These are phyloP conservation scores for Hydrophis major DNA, from an alignment of 2,797 vertebrate species.

Conservation along the genomic window DNA sequence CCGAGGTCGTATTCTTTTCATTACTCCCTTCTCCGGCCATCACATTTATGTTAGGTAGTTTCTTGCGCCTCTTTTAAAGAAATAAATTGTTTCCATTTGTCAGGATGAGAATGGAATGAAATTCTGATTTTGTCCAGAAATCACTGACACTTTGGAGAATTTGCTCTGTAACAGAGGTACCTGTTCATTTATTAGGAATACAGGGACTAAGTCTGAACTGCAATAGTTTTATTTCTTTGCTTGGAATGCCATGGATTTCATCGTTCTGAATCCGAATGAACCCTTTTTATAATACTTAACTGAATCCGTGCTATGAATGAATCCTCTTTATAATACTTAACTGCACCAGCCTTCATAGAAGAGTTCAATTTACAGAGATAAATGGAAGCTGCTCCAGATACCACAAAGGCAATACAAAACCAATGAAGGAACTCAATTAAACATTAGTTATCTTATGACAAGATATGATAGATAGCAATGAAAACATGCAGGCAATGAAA, in stretches of 20 bases:
- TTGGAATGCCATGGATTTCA: background rate
- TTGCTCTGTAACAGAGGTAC: conserved; percentile 8
- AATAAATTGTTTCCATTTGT: conserved; percentile 13
- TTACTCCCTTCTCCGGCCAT: background rate
- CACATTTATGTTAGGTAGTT: conserved; percentile 7
- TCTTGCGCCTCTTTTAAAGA: background rate
- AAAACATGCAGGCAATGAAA: conserved; percentile 26
- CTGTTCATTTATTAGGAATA: conserved; percentile 7
- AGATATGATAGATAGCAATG: conserved; percentile 22
- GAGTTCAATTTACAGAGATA: conserved; percentile 42
- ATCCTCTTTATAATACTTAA: conserved; percentile 50
- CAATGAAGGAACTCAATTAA: conserved; percentile 37
- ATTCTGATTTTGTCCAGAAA: conserved; percentile 9
- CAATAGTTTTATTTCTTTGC: conserved; percentile 31
- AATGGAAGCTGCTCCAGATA: conserved; percentile 29
- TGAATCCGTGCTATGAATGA: fast-evolving
- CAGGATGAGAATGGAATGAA: conserved; percentile 9
- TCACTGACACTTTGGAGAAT: conserved; percentile 23
- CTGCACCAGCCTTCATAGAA: conserved; percentile 34
- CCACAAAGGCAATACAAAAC: conserved; percentile 33
- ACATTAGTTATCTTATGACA: conserved; percentile 28
- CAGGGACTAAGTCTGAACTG: background rate
- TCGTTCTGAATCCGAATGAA: background rate
- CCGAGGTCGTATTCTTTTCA: background rate
- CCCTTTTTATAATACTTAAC: conserved; percentile 50